Conservation (phyloP, 2,113 vertebrate genomes). For the Amblyopsis rosae region DNA sequence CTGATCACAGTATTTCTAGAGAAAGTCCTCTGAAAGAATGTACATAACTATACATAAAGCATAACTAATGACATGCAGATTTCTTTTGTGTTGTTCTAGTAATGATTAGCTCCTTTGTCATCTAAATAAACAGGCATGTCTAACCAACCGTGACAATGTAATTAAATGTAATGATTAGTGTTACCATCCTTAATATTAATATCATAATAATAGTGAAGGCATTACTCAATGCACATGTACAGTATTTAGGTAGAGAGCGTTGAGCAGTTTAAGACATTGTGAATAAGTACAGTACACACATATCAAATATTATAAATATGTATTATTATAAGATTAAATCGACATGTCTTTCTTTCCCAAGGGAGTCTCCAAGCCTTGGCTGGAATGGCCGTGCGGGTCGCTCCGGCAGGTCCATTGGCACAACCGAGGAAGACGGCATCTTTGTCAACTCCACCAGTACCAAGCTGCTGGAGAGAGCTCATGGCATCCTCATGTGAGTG, state of each 20-base stretch:
- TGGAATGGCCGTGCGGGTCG: slow-evolving; percentile 84
- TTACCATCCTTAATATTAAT: too few species aligned
- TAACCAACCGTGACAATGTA: not conserved
- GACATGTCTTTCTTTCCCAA: slow-evolving; percentile 54
- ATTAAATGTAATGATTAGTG: too few species aligned
- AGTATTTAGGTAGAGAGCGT: too few species aligned
- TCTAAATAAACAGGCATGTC: not conserved
- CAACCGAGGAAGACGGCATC: slow-evolving; percentile 89
- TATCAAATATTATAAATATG: not conserved
- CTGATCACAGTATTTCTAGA: slow-evolving; percentile 7
- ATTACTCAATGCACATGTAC: too few species aligned
- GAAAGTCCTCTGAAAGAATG: not conserved
- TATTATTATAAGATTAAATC: not conserved
- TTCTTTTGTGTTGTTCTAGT: too few species aligned
- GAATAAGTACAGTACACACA: not conserved
- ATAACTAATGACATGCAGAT: not conserved
- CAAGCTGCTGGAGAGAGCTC: slow-evolving; percentile 95
- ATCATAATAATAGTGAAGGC: too few species aligned
- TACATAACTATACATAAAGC: too few species aligned
- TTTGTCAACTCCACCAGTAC: slow-evolving; percentile 89
- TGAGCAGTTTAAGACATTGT: not conserved
- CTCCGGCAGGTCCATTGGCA: slow-evolving; percentile 70
- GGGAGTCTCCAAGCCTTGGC: slow-evolving; percentile 76
- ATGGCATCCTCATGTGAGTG: slow-evolving; percentile 97
- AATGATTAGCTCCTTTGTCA: not conserved